phyloP scores from a whole-genome alignment of 2,888 invertebrate genomes.

The Eupithecia dodoneata region DNA sequence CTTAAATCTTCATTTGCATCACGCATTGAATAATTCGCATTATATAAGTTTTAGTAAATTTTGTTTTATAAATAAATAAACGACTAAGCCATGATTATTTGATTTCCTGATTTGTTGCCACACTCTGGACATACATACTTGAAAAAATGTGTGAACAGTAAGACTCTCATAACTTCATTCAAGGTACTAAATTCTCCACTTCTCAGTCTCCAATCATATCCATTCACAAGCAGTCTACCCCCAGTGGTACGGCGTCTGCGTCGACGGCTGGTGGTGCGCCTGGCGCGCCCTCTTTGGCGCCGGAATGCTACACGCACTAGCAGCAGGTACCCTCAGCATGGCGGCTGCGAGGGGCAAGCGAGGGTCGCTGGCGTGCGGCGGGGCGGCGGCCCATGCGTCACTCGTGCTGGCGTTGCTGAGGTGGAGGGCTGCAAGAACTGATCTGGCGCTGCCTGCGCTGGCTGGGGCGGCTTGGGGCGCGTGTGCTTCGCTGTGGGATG shows the following conservation, averaged over 20 bases:
- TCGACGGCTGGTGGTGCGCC: constrained; percentile 89
- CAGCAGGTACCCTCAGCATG: constrained; percentile 92
- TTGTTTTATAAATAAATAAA: too few species aligned
- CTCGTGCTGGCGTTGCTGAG: constrained; percentile 89
- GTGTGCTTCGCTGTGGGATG: constrained; percentile 94
- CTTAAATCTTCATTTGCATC: too few species aligned
- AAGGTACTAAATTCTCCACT: too few species aligned
- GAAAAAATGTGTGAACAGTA: too few species aligned
- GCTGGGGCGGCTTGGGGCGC: constrained; percentile 95
- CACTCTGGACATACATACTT: too few species aligned
- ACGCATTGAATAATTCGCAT: too few species aligned
- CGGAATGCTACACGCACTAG: constrained; percentile 89
- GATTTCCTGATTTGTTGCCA: too few species aligned
- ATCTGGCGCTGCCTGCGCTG: constrained; percentile 91
- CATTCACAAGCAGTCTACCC: too few species aligned
- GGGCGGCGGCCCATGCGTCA: constrained; percentile 92
- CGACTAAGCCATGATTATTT: too few species aligned
- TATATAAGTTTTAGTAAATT: too few species aligned
- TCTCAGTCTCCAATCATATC: too few species aligned
- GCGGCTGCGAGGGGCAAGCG: constrained; percentile 88
- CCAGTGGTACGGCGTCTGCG: constrained; percentile 93
- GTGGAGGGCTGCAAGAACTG: constrained; percentile 92
- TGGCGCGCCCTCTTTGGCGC: constrained; percentile 89
- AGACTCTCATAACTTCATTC: too few species aligned
- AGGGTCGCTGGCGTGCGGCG: constrained; percentile 90